Conservation (phyloP, 2,888 invertebrate species). For the Sthenelais limicola region DNA sequence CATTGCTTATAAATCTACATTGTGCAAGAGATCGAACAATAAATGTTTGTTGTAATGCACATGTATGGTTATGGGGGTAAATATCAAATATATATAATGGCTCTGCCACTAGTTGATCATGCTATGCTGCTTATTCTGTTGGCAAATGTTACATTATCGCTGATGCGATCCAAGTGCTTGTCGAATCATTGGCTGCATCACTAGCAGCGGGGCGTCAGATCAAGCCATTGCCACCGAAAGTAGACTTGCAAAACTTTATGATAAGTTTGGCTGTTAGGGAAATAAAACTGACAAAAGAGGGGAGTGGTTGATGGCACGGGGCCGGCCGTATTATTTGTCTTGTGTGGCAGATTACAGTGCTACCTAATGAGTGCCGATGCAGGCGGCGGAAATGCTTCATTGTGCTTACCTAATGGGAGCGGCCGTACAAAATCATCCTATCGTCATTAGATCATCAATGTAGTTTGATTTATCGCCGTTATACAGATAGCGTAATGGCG, state of each 20-base stretch:
- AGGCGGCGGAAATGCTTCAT: conserved; percentile 16
- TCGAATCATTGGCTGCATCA: too few relatives aligned
- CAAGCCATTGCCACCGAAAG: too few relatives aligned
- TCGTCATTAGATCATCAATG: conserved; percentile 30
- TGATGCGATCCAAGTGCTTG: too few relatives aligned
- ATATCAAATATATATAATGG: too few relatives aligned
- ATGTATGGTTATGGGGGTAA: too few relatives aligned
- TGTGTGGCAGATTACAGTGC: not conserved
- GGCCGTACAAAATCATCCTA: conserved; percentile 8
- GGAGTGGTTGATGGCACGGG: conserved; percentile 29
- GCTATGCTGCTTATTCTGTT: too few relatives aligned
- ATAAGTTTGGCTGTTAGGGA: conserved; percentile 29
- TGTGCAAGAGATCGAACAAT: too few relatives aligned
- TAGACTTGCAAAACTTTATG: not conserved
- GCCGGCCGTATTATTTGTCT: conserved; percentile 33
- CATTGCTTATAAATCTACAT: too few relatives aligned
- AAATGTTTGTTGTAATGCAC: too few relatives aligned
- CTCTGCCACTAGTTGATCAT: too few relatives aligned
- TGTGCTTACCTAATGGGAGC: conserved; percentile 28
- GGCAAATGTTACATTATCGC: too few relatives aligned
- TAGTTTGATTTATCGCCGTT: conserved; percentile 17
- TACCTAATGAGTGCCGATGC: conserved; percentile 29
- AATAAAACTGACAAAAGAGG: conserved; percentile 32
- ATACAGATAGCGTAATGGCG: conserved; percentile 32
- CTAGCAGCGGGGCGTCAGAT: too few relatives aligned